Evolutionary conservation across 2,113 vertebrate species (phyloP).

Genomic region (pig (Sus scrofa)): T2T-Sscrofa CM000824.6:97446001-97446500

Average conservation of each 20-base stretch:
- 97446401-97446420: not conserved
- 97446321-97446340: not conserved
- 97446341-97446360: accelerated
- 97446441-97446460: not conserved
- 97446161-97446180: not conserved
- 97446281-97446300: too few relatives aligned
- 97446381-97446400: not conserved
- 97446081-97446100: not conserved
- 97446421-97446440: not conserved
- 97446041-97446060: not conserved
- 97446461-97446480: not conserved
- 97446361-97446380: not conserved
- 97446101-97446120: not conserved
- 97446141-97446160: too few relatives aligned
- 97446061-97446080: too few relatives aligned
- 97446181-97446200: not conserved
- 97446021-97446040: not conserved
- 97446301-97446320: not conserved
- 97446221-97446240: not conserved
- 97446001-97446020: not conserved
- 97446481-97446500: not conserved
- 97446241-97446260: too few relatives aligned
- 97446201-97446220: not conserved
- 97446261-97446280: not conserved
- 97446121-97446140: not conserved